These are phyloP conservation scores for Flabesymbios commensalis DNA, from an alignment of 2,888 invertebrate species.

Conservation along the genomic window DNA sequence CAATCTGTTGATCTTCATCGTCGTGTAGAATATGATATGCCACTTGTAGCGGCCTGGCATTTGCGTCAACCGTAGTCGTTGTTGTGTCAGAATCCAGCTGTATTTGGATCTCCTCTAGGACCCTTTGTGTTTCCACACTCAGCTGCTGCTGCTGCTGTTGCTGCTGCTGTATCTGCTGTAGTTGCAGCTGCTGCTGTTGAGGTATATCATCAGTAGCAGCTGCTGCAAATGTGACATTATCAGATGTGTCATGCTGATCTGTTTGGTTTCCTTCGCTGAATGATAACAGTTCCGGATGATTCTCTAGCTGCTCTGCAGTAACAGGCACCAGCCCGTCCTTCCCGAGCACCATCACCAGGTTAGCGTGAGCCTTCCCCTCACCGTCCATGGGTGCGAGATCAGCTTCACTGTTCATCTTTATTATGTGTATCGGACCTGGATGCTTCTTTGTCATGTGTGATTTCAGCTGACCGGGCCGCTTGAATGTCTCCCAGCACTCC, in stretches of 20 bases:
- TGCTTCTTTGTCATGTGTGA: constrained; percentile 41
- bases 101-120: constrained; percentile 14
- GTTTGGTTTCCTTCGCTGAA: too few species aligned
- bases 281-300: too few species aligned
- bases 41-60: constrained; percentile 1
- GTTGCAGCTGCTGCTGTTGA: too few species aligned
- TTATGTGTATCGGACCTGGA: neutral
- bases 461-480: constrained; percentile 46
- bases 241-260: too few species aligned
- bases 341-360: neutral
- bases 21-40: constrained; percentile 27
- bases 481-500: constrained; percentile 50
- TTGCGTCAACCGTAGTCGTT: neutral
- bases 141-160: neutral
- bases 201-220: too few species aligned
- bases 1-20: constrained; percentile 23
- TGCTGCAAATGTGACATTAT: too few species aligned
- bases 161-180: neutral
- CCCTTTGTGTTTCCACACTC: constrained; percentile 9
- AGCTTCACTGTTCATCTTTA: too few species aligned
- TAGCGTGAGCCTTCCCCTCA: too few species aligned
- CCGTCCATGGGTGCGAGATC: too few species aligned
- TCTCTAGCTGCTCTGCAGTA: too few species aligned
- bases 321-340: neutral
- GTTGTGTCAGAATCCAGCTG: constrained; percentile 9